Conservation (phyloP, 2,888 invertebrate genomes). For the Thysanoteuthis rhombus region DNA sequence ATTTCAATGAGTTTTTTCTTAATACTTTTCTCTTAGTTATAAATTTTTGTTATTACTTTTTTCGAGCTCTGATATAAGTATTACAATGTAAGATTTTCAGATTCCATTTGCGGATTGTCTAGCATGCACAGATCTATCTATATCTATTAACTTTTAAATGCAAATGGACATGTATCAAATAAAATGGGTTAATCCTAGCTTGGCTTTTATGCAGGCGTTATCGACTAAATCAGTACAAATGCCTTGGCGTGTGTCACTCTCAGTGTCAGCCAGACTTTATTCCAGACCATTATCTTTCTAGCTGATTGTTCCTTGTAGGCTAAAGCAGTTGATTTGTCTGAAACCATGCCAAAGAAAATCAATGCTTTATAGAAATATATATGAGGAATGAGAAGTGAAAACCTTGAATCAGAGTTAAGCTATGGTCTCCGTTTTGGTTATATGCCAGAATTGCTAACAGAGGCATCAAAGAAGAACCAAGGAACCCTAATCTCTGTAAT, state of each 20-base stretch:
- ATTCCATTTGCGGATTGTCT: not conserved
- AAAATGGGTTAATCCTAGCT: not conserved
- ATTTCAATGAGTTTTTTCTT: no score
- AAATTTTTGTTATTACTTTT: no score
- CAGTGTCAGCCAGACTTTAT: not conserved
- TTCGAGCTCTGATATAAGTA: no score
- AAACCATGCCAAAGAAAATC: not conserved
- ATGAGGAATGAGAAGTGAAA: not conserved
- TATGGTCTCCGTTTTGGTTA: not conserved
- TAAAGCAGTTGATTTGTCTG: not conserved
- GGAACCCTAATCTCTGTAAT: not conserved
- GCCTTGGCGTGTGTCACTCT: not conserved
- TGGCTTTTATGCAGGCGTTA: not conserved
- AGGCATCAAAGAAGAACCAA: not conserved
- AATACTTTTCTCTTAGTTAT: no score
- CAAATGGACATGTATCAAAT: not conserved
- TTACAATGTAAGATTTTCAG: not conserved
- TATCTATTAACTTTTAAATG: not conserved
- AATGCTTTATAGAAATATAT: not conserved
- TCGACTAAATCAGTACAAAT: not conserved
- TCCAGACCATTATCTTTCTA: not conserved
- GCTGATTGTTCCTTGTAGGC: not conserved
- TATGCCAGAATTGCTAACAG: not conserved
- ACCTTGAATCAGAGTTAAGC: not conserved
- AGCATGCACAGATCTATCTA: not conserved